Percentiles rank a stretch among this genome's conserved stretches.
These are phyloP conservation scores for Crocodylus rhombifer DNA, from an alignment of 2,797 vertebrate species.

Conservation along the genomic window DNA sequence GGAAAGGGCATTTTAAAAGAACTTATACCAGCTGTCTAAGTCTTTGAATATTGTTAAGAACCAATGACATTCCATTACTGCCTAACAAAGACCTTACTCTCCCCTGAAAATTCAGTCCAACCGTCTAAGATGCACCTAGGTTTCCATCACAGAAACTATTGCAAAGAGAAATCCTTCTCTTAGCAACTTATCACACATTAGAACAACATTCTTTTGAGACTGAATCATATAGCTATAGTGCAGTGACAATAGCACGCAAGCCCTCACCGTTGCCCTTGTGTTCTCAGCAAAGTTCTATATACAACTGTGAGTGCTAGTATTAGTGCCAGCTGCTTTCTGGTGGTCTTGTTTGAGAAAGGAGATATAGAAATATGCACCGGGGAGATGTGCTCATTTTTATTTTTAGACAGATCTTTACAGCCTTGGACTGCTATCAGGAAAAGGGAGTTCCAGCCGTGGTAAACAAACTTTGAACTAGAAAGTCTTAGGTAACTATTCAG, in stretches of 20 bases:
- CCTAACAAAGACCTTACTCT: neutral
- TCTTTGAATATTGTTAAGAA: neutral
- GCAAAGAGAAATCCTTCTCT: neutral
- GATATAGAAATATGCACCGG: slow-evolving; percentile 35
- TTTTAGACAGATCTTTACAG: slow-evolving; percentile 62
- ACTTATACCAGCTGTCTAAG: neutral
- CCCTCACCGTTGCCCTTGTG: neutral
- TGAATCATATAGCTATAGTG: neutral
- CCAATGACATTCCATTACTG: neutral
- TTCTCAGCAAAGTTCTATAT: neutral
- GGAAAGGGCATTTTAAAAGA: neutral
- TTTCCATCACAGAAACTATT: neutral
- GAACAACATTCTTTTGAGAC: neutral
- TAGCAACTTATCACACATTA: neutral
- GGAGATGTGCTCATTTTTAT: slow-evolving; percentile 60
- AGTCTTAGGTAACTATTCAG: slow-evolving; percentile 11
- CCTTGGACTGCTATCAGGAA: slow-evolving; percentile 48
- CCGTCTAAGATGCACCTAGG: neutral
- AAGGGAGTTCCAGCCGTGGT: slow-evolving; percentile 18
- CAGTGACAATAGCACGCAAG: neutral
- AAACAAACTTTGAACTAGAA: slow-evolving; percentile 59
- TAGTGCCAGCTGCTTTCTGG: neutral
- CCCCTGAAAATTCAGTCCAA: neutral
- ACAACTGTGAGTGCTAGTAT: neutral
- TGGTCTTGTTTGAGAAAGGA: slow-evolving; percentile 59